phyloP scores from a whole-genome alignment of 1,140 invertebrate genomes.

The Drosophila ercepeae region DNA sequence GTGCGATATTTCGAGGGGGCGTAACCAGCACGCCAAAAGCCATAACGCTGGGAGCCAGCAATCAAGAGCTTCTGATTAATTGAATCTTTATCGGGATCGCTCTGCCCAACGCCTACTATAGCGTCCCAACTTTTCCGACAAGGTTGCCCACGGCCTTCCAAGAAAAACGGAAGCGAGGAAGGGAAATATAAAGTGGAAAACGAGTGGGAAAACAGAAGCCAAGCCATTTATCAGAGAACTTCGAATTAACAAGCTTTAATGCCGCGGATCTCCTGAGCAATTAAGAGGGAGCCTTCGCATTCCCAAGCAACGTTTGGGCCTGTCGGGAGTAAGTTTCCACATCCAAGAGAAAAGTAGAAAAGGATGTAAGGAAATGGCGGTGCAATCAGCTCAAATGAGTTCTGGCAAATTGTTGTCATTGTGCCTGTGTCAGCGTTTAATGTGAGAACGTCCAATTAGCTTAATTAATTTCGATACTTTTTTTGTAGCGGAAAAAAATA shows the following conservation, averaged over 20 bases:
- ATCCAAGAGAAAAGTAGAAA: background rate
- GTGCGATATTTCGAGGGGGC: conserved; percentile 27
- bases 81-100: conserved; percentile 57
- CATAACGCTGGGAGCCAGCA: conserved; percentile 33
- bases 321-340: background rate
- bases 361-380: conserved; percentile 4
- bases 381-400: conserved; percentile 19
- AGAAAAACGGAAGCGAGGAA: conserved; percentile 15
- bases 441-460: conserved; percentile 27
- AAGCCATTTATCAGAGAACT: conserved; percentile 41
- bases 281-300: conserved; percentile 17
- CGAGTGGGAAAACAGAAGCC: conserved; percentile 8
- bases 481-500: background rate
- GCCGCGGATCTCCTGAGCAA: conserved; percentile 33
- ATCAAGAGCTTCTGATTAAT: conserved; percentile 61
- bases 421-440: conserved; percentile 16
- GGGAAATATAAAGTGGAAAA: background rate
- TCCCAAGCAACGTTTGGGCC: background rate
- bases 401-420: conserved; percentile 8
- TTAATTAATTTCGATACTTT: conserved; percentile 31
- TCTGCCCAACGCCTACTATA: conserved; percentile 21
- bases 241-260: conserved; percentile 59
- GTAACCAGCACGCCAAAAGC: conserved; percentile 51
- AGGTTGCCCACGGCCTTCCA: background rate
- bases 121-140: background rate